phyloP scores from a whole-genome alignment of 2,113 vertebrate genomes.

The Varanus komodoensis region DNA sequence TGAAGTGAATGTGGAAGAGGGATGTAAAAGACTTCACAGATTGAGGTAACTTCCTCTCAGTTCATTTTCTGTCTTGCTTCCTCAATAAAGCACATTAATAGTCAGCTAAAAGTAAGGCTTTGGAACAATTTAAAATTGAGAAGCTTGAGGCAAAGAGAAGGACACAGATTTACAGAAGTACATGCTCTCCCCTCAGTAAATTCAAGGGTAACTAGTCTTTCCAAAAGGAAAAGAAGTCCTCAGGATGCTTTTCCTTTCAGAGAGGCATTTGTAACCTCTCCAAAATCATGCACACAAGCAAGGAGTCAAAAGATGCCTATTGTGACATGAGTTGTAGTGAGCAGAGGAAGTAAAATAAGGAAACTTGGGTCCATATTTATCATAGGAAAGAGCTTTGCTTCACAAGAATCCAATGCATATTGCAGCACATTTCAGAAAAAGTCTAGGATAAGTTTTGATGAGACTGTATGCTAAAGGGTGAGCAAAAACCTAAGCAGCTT shows the following conservation, averaged over 20 bases:
- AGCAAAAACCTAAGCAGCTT: slow-evolving; percentile 45
- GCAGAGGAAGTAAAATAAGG: slow-evolving; percentile 68
- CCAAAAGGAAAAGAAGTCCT: slow-evolving; percentile 30
- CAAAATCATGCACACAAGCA: slow-evolving; percentile 57
- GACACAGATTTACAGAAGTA: neutral
- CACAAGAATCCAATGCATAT: slow-evolving; percentile 67
- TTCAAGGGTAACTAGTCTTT: slow-evolving; percentile 12
- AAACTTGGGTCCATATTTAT: slow-evolving; percentile 64
- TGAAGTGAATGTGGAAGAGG: neutral
- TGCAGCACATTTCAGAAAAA: slow-evolving; percentile 64
- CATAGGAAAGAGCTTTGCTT: slow-evolving; percentile 33
- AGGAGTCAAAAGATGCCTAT: slow-evolving; percentile 59
- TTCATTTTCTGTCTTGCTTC: neutral
- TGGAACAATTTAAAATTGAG: neutral
- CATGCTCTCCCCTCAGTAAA: neutral
- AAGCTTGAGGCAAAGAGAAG: neutral
- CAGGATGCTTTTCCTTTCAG: slow-evolving; percentile 38
- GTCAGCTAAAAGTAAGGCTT: neutral
- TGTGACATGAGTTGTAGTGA: slow-evolving; percentile 67
- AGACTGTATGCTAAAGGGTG: neutral
- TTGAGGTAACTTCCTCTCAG: neutral
- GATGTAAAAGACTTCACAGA: neutral
- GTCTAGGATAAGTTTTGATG: slow-evolving; percentile 21
- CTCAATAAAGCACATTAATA: neutral
- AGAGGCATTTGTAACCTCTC: slow-evolving; percentile 62